Evolutionary conservation across 2,113 vertebrate genomes (phyloP).

Genomic region (Tachysurus vachellii): DNA sequence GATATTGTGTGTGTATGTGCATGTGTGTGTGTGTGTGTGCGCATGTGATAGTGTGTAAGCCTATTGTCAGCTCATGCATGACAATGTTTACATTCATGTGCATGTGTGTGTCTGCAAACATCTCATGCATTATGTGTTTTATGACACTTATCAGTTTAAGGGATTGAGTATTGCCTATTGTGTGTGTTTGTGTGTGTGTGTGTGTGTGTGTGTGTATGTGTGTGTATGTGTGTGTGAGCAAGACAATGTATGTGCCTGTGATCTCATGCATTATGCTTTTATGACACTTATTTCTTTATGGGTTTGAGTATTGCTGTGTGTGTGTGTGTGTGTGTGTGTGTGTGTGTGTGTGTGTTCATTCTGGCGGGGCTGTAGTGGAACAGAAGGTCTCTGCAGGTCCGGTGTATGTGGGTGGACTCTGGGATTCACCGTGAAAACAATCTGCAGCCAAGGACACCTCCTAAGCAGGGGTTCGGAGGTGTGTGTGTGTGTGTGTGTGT

Average conservation of each 20-base stretch:
- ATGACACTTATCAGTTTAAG: too few species aligned
- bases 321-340: slow-evolving; percentile 26
- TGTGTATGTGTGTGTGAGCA: too few species aligned
- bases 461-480: slow-evolving; percentile 62
- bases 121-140: too few species aligned
- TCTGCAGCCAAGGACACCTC: slow-evolving; percentile 77
- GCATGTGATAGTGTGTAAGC: too few species aligned
- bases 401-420: slow-evolving; percentile 77
- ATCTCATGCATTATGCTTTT: neutral
- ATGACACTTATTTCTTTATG: too few species aligned
- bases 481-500: slow-evolving; percentile 38
- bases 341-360: slow-evolving; percentile 37
- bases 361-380: slow-evolving; percentile 69
- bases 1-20: neutral
- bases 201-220: neutral
- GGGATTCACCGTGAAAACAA: slow-evolving; percentile 79
- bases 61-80: too few species aligned
- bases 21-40: too few species aligned
- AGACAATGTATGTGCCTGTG: too few species aligned
- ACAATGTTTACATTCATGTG: too few species aligned
- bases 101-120: too few species aligned
- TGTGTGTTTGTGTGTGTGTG: neutral
- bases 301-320: neutral
- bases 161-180: too few species aligned
- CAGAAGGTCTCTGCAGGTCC: slow-evolving; percentile 80